Conservation (phyloP, 1,140 invertebrate genomes). For the Bombus balteatus region DNA sequence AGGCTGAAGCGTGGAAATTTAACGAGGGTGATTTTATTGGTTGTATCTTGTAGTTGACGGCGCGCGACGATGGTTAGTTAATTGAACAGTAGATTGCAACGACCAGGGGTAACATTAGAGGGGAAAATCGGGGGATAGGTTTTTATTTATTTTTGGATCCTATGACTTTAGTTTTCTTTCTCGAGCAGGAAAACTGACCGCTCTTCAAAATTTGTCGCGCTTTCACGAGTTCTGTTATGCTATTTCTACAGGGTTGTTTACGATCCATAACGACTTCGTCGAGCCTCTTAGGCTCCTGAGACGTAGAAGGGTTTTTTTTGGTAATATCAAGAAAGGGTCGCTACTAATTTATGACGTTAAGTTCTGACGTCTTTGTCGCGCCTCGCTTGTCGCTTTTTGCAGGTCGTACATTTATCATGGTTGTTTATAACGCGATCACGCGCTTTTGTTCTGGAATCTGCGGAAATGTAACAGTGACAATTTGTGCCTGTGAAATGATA, state of each 20-base stretch:
- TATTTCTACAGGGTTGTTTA: conserved; percentile 53
- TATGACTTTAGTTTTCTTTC: not conserved
- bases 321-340: not conserved
- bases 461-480: not conserved
- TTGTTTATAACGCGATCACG: not conserved
- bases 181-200: no score
- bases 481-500: not conserved
- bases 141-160: not conserved
- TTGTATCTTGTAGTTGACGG: no score
- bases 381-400: not conserved
- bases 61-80: not conserved
- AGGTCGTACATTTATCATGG: not conserved
- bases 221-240: not conserved
- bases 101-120: not conserved
- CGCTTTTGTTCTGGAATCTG: not conserved
- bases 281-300: conserved; percentile 19
- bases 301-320: conserved; percentile 31
- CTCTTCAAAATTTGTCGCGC: conserved; percentile 15
- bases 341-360: conserved; percentile 33
- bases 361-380: not conserved
- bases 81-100: not conserved
- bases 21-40: not conserved
- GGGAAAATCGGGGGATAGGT: not conserved
- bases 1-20: not conserved
- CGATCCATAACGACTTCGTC: conserved; percentile 57